A percentile compares a stretch with the other conserved stretches of the same genome.
phyloP scores from a whole-genome alignment of 2,113 vertebrate genomes.

The Lasiurus borealis region DNA sequence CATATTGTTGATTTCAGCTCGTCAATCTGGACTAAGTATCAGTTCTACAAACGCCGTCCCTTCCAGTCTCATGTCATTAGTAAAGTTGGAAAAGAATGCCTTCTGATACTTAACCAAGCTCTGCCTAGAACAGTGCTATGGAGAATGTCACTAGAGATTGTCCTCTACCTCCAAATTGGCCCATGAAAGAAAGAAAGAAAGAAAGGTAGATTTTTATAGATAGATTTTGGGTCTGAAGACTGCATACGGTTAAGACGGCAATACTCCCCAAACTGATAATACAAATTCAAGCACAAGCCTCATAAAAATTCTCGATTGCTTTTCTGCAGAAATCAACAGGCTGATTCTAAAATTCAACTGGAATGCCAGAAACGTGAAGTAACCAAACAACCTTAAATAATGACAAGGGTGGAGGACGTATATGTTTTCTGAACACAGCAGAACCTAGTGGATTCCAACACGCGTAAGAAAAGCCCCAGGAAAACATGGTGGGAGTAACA shows the following conservation, averaged over 20 bases:
- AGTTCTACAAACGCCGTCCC: neutral
- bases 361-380: neutral
- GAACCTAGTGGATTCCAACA: neutral
- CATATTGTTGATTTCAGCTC: neutral
- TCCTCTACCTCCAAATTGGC: neutral
- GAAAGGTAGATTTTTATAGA: neutral
- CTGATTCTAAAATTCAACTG: neutral
- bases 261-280: neutral
- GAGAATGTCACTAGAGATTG: neutral
- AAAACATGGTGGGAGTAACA: neutral
- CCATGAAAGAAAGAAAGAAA: neutral
- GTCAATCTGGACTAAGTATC: neutral
- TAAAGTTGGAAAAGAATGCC: neutral
- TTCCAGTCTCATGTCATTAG: neutral
- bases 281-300: neutral
- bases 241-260: neutral
- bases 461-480: neutral
- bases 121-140: neutral
- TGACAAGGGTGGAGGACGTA: neutral
- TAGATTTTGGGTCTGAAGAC: neutral
- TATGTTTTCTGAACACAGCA: neutral
- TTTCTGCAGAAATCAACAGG: conserved; percentile 4
- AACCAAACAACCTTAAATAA: neutral
- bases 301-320: neutral
- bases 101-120: neutral